Conservation (phyloP, 2,888 invertebrate genomes). For the Cephus rjabovi region DNA sequence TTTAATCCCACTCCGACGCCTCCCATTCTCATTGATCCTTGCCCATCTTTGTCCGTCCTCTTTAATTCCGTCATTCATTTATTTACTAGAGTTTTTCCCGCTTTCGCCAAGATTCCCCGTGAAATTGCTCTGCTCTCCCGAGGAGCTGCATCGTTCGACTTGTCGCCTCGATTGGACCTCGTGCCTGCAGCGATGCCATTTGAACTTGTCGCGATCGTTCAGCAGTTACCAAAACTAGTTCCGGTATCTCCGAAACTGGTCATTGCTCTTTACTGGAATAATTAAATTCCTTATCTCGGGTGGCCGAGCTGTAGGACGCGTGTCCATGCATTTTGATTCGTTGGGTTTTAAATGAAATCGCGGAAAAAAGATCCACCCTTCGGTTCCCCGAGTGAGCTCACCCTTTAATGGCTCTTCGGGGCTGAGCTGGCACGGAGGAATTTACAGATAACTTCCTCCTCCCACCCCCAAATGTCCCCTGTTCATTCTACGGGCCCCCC, state of each 20-base stretch:
- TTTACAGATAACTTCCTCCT: neutral
- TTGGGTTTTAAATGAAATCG: neutral
- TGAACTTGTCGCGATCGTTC: too few species aligned
- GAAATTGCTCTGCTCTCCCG: too few species aligned
- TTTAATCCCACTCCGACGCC: too few species aligned
- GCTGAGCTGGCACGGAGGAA: neutral
- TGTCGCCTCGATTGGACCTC: neutral
- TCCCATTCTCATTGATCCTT: too few species aligned
- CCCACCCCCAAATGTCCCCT: neutral
- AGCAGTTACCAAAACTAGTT: too few species aligned
- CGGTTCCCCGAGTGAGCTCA: neutral
- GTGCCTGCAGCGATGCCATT: neutral
- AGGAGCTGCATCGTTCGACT: too few species aligned
- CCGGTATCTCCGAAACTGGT: too few species aligned
- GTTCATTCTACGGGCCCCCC: too few species aligned
- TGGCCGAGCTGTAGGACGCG: neutral
- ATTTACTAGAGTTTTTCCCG: neutral
- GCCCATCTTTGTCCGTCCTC: too few species aligned
- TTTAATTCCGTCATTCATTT: neutral
- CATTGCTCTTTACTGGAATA: neutral
- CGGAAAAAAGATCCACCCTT: neutral
- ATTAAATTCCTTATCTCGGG: slow-evolving; percentile 5
- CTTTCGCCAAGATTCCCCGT: neutral
- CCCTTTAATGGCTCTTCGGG: neutral
- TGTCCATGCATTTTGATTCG: slow-evolving; percentile 3